Evolutionary conservation across 92 coral and sea anemone genomes (phyloP), one percentile per base, ranked within the genome.

Genomic region (Epizoanthus illoricatus): DNA sequence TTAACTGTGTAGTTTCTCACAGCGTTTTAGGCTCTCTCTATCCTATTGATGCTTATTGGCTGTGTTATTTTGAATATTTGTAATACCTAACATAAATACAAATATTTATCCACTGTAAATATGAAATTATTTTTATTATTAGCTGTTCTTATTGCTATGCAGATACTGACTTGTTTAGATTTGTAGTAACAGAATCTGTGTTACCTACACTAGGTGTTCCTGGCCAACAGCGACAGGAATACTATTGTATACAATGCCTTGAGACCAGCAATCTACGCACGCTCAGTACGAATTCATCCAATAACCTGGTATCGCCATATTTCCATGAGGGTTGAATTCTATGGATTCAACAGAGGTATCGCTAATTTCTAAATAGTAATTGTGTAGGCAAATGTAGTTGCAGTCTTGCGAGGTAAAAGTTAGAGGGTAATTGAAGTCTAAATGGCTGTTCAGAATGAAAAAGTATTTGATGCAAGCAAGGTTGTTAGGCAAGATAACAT

Each of bases 161-260:
- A 33, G 20, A 67, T 47, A 69, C 23, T 69, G 18, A 16, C 6
- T 69, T 5, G 5, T 0, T 6, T 69, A 16, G n/a, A 52, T 52
- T 52, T 52, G 15, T 13, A 7, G 28, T 65, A 65, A 65, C 16
- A n/a, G n/a, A 20, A 6, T 71, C 17, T 43, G 18, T 65, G 42
- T 54, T 5, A 5, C 19, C 67, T 65, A 49, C 55, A 18, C 7
- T 58, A 92, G 97, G 28, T 86, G 60, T 93, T 93, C 86, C 84
- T 80, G 78, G 94, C 94, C 39, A 91, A 93, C 76, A 91, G 78
- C n/a, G 90, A 93, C 66, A 84, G 94, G 33, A 91, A 91, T 73
- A 78, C 97, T 6, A 74, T 91, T 16, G 90, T 93, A 7, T 86
- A 64, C 62, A 91, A 91, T 84, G 74, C 88, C 60, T 86, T 93